These are phyloP conservation scores for Coenobita brevimanus DNA, from an alignment of 1,140 invertebrate species.

Conservation along the genomic window DNA sequence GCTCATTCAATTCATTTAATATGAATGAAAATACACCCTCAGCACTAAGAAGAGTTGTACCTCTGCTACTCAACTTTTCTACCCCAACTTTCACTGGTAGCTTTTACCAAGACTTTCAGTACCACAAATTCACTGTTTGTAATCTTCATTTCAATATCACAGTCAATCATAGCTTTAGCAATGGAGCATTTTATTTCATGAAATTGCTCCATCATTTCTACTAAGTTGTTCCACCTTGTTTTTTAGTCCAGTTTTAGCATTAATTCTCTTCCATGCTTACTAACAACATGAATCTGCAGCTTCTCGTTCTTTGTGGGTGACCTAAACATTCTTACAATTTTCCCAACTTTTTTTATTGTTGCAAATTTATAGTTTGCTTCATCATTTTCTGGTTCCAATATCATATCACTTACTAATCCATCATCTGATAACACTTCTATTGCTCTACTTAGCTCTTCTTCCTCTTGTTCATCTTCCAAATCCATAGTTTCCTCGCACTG, in stretches of 20 bases:
- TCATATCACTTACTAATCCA: constrained; percentile 10
- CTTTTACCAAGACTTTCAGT: constrained; percentile 10
- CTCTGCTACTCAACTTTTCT: constrained; percentile 30
- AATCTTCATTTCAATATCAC: too few relatives aligned
- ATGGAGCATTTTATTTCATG: constrained; percentile 10
- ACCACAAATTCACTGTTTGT: constrained; percentile 6
- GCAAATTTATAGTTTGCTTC: constrained; percentile 7
- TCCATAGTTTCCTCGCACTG: background rate
- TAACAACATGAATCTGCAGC: too few relatives aligned
- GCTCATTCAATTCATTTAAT: too few relatives aligned
- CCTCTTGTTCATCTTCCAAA: too few relatives aligned
- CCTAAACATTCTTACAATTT: constrained; percentile 23
- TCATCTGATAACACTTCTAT: too few relatives aligned
- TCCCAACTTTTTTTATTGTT: constrained; percentile 19
- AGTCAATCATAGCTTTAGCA: constrained; percentile 44
- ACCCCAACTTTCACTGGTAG: too few relatives aligned
- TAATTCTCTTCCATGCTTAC: constrained; percentile 12
- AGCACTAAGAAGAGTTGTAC: too few relatives aligned
- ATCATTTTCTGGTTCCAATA: constrained; percentile 1
- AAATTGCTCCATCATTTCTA: constrained; percentile 30
- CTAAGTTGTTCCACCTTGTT: too few relatives aligned
- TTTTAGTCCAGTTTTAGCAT: constrained; percentile 26
- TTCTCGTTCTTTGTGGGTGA: constrained; percentile 28
- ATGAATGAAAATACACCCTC: too few relatives aligned
- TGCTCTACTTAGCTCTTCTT: constrained; percentile 21